A percentile compares a stretch with the other conserved stretches of the same genome.
These are phyloP conservation scores for Synaphobranchus kaupii DNA, from an alignment of 2,797 vertebrate genomes.

Conservation along the genomic window DNA sequence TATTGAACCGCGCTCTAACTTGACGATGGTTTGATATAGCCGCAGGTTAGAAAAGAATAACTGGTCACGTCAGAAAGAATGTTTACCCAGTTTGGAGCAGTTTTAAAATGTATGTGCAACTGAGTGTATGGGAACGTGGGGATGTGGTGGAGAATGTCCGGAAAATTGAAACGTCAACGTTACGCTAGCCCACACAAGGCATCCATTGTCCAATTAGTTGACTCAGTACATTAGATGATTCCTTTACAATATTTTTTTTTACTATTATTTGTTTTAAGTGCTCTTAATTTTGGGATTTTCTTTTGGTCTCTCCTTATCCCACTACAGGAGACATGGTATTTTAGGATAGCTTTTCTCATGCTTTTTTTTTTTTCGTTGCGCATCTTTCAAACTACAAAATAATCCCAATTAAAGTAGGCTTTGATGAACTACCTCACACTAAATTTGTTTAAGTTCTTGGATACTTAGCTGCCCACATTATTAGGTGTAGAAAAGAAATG, in stretches of 20 bases:
- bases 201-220: constrained; percentile 39
- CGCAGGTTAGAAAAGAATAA: constrained; percentile 39
- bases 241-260: constrained; percentile 31
- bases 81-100: constrained; percentile 6
- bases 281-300: constrained; percentile 65
- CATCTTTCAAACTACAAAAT: constrained; percentile 57
- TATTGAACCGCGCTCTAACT: constrained; percentile 33
- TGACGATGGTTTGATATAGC: constrained; percentile 24
- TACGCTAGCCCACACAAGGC: constrained; percentile 18
- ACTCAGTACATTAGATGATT: constrained; percentile 26
- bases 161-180: constrained; percentile 17
- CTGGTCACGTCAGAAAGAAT: constrained; percentile 22
- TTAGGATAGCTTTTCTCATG: constrained; percentile 41
- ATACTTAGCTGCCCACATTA: constrained; percentile 78
- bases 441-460: constrained; percentile 84
- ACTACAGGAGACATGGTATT: constrained; percentile 39
- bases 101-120: constrained; percentile 17
- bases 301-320: constrained; percentile 38
- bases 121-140: constrained; percentile 25
- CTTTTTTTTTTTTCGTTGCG: constrained; percentile 43
- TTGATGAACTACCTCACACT: constrained; percentile 97
- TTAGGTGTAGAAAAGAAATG: constrained; percentile 81
- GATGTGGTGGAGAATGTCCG: constrained; percentile 21
- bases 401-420: constrained; percentile 77
- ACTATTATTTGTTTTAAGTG: constrained; percentile 62